phyloP scores from a whole-genome alignment of 2,797 vertebrate species.

The Lophius americanus region DNA sequence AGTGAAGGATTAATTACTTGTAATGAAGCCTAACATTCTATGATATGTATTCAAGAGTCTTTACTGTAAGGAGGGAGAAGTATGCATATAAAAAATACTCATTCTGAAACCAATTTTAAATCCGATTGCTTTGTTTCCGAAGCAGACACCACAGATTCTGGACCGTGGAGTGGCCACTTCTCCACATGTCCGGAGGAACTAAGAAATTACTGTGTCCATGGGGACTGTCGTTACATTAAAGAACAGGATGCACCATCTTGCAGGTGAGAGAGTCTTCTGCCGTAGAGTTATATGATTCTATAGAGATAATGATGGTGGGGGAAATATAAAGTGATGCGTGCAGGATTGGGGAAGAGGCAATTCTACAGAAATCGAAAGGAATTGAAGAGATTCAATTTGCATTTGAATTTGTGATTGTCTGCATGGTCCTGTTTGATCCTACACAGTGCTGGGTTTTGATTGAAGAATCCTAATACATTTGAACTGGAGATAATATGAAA shows the following conservation, averaged over 20 bases:
- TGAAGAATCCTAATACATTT: not conserved
- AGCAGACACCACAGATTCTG: conserved; percentile 65
- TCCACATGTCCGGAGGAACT: conserved; percentile 86
- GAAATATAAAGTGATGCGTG: not conserved
- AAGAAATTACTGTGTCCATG: conserved; percentile 87
- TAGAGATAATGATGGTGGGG: not conserved
- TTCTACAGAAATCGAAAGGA: too few species aligned
- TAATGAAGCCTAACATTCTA: too few species aligned
- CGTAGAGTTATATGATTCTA: not conserved
- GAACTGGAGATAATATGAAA: not conserved
- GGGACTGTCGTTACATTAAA: conserved; percentile 88
- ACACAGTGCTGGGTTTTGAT: too few species aligned
- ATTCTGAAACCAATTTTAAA: not conserved
- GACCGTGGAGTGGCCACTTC: conserved; percentile 83
- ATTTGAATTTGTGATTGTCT: too few species aligned
- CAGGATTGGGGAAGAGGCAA: too few species aligned
- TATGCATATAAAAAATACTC: too few species aligned
- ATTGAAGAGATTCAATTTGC: too few species aligned
- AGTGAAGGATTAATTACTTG: too few species aligned
- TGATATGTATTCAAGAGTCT: too few species aligned
- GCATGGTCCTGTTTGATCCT: too few species aligned
- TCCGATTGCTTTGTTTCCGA: conserved; percentile 10
- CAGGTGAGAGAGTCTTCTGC: conserved; percentile 72
- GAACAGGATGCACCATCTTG: conserved; percentile 85
- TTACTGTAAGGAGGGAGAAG: too few species aligned